Evolutionary conservation across 2,888 invertebrate genomes (phyloP).

Genomic region (Tiphia femorata): DNA sequence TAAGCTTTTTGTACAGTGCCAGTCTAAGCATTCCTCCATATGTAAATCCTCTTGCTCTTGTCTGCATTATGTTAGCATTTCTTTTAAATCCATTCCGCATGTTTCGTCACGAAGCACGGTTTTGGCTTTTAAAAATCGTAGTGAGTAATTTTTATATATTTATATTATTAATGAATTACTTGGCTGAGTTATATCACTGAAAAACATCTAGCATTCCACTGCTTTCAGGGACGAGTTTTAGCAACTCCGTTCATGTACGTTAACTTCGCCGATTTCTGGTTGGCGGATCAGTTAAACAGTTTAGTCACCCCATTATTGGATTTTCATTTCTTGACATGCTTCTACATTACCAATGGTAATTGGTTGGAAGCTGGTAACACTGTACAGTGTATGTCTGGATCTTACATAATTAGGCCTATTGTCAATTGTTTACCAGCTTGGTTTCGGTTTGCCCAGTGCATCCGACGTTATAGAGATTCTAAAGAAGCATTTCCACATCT

Average conservation of each 20-base stretch:
- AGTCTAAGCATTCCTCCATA: constrained; percentile 92
- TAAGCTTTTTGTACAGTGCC: constrained; percentile 86
- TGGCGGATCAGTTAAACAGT: constrained; percentile 97
- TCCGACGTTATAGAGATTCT: constrained; percentile 95
- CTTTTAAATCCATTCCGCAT: constrained; percentile 93
- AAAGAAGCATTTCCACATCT: constrained; percentile 95
- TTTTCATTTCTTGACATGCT: constrained; percentile 93
- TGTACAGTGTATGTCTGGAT: constrained; percentile 79
- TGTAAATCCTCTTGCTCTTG: constrained; percentile 89
- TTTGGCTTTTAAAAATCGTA: constrained; percentile 92
- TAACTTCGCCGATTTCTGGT: constrained; percentile 98
- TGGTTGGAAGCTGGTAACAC: constrained; percentile 78
- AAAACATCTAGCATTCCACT: neutral
- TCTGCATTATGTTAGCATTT: constrained; percentile 85
- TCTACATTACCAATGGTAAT: constrained; percentile 85
- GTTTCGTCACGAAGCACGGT: constrained; percentile 91
- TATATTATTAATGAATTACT: no score
- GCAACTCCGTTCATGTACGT: constrained; percentile 95
- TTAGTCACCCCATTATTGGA: constrained; percentile 91
- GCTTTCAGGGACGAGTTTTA: constrained; percentile 81
- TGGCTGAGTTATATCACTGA: constrained; percentile 3
- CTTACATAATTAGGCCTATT: constrained; percentile 83
- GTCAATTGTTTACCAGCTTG: constrained; percentile 96
- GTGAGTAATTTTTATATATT: constrained; percentile 72
- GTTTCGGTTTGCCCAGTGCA: constrained; percentile 97